Evolutionary conservation across 2,797 vertebrate species (phyloP).

Genomic region (Halcyon badia): DNA sequence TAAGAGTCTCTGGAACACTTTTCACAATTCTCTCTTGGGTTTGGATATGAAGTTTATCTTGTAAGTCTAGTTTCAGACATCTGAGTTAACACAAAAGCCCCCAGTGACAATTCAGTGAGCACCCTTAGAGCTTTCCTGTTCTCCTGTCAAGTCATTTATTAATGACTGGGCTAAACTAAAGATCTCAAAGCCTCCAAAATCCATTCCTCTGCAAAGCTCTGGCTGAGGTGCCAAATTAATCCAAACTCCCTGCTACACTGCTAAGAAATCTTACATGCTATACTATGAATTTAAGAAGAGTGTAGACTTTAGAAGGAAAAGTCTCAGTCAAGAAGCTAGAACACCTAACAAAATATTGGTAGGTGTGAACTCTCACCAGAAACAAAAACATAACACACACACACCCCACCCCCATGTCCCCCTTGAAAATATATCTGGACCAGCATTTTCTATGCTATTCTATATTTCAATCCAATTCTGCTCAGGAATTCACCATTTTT

Average conservation of each 20-base stretch:
- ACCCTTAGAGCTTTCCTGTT: background rate
- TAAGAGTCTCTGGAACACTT: background rate
- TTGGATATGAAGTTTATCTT: background rate
- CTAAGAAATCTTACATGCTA: background rate
- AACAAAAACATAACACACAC: too few relatives aligned
- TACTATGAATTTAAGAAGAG: background rate
- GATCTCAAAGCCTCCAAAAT: background rate
- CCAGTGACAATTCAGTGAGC: background rate
- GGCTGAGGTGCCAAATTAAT: background rate
- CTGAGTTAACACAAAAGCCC: fast-evolving
- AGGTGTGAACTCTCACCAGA: background rate
- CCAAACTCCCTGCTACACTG: background rate
- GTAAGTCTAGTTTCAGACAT: background rate
- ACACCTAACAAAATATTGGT: background rate
- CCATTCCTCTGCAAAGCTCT: background rate
- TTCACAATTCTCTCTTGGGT: background rate
- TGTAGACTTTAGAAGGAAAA: background rate
- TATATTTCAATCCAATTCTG: background rate
- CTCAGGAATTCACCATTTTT: background rate
- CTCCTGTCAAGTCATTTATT: background rate
- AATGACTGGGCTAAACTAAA: background rate
- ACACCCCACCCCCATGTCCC: too few relatives aligned
- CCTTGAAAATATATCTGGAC: too few relatives aligned
- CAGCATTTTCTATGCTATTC: background rate
- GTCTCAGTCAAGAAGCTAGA: background rate